Conservation (phyloP, 2,113 vertebrate genomes). For the Eleginops maclovinus region DNA sequence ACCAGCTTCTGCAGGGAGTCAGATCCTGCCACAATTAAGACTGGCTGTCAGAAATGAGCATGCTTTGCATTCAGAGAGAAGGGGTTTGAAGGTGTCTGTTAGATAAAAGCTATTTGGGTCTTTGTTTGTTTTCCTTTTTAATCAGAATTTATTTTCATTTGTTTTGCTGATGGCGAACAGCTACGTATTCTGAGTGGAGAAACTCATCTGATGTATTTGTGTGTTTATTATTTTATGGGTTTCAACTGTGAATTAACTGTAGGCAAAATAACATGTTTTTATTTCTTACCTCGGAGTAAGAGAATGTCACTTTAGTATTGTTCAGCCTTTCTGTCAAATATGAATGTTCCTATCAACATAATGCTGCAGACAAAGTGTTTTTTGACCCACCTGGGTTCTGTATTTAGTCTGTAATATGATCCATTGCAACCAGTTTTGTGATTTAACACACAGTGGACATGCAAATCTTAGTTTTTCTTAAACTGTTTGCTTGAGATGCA, state of each 20-base stretch:
- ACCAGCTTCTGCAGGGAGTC: slow-evolving; percentile 53
- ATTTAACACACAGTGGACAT: slow-evolving; percentile 36
- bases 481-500: slow-evolving; percentile 4
- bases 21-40: slow-evolving; percentile 37
- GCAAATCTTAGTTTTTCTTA: slow-evolving; percentile 49
- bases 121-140: slow-evolving; percentile 50
- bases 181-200: slow-evolving; percentile 44
- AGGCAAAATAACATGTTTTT: slow-evolving; percentile 53
- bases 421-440: slow-evolving; percentile 39
- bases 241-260: slow-evolving; percentile 77
- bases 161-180: slow-evolving; percentile 28
- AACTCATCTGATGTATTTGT: slow-evolving; percentile 50
- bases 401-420: slow-evolving; percentile 51
- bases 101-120: slow-evolving; percentile 35
- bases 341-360: slow-evolving; percentile 76
- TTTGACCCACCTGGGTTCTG: slow-evolving; percentile 47
- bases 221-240: slow-evolving; percentile 60
- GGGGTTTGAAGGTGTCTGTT: slow-evolving; percentile 20
- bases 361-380: slow-evolving; percentile 75
- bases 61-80: slow-evolving; percentile 51
- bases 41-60: slow-evolving; percentile 53
- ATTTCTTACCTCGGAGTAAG: slow-evolving; percentile 70
- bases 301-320: slow-evolving; percentile 80
- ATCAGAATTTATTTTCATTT: slow-evolving; percentile 22
- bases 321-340: slow-evolving; percentile 71